phyloP scores from a whole-genome alignment of 2,113 vertebrate species.

The Cyphomyrus plagiostoma region DNA sequence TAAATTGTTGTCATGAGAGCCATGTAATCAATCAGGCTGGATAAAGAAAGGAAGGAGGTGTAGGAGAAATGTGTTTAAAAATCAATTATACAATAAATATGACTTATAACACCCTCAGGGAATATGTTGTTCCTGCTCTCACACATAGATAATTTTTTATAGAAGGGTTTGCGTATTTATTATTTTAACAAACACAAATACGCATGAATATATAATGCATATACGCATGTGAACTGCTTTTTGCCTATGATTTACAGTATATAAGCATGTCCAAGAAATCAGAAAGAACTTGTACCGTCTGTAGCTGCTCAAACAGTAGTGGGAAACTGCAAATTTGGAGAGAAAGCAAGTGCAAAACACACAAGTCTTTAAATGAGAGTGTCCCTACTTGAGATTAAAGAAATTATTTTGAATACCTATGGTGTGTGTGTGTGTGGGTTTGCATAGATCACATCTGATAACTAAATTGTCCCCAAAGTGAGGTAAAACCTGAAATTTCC shows the following conservation, averaged over 20 bases:
- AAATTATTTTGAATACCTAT: background rate
- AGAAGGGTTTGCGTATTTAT: background rate
- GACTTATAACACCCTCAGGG: constrained; percentile 53
- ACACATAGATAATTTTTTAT: constrained; percentile 45
- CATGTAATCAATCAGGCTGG: constrained; percentile 43
- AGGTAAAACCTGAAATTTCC: no score
- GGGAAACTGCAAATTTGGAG: background rate
- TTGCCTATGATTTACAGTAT: background rate
- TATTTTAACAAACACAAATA: background rate
- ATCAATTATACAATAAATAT: constrained; percentile 70
- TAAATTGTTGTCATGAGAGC: constrained; percentile 24
- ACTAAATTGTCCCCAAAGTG: no score
- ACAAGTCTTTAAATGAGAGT: background rate
- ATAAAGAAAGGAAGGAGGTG: constrained; percentile 35
- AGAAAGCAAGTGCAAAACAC: background rate
- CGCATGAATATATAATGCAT: background rate
- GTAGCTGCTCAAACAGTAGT: background rate
- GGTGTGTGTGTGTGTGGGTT: no score
- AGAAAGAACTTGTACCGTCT: background rate
- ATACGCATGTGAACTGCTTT: background rate
- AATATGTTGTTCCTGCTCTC: constrained; percentile 53
- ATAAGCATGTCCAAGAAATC: background rate
- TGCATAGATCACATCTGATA: no score
- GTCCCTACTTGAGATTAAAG: background rate
- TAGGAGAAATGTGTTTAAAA: constrained; percentile 59